These are phyloP conservation scores for Tragulus kanchil DNA, from an alignment of 2,113 vertebrate species.

Conservation along the genomic window DNA sequence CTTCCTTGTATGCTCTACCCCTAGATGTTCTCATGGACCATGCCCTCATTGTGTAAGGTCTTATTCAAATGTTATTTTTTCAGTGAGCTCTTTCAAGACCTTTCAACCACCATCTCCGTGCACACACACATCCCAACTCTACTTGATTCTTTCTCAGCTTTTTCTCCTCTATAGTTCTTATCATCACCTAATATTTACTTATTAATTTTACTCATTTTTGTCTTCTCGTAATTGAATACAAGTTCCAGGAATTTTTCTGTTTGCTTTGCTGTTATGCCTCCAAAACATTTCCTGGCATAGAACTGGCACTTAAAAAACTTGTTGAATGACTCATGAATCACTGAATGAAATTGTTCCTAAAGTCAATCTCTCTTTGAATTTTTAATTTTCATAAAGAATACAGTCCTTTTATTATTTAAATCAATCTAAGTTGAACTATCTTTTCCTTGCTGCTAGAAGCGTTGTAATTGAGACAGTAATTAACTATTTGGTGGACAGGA, in stretches of 20 bases:
- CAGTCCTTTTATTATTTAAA: not conserved
- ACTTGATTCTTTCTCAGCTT: not conserved
- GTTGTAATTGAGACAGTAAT: not conserved
- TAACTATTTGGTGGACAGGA: conserved; percentile 8
- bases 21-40: not conserved
- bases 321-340: not conserved
- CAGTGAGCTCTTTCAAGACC: not conserved
- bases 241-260: not conserved
- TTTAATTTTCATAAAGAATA: conserved; percentile 53
- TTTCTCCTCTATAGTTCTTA: not conserved
- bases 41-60: not conserved
- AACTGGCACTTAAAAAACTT: not conserved
- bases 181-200: not conserved
- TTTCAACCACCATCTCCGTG: not conserved
- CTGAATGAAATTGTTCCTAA: conserved; percentile 7
- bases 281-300: not conserved
- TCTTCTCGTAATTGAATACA: conserved; percentile 28
- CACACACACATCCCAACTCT: not conserved
- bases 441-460: not conserved
- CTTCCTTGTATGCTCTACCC: not conserved
- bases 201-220: not conserved
- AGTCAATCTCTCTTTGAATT: not conserved
- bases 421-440: not conserved
- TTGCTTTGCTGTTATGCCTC: not conserved
- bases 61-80: not conserved